Base-by-base conservation (phyloP, 2,888 invertebrate species). In the Pediacus dermestoides region DNA sequence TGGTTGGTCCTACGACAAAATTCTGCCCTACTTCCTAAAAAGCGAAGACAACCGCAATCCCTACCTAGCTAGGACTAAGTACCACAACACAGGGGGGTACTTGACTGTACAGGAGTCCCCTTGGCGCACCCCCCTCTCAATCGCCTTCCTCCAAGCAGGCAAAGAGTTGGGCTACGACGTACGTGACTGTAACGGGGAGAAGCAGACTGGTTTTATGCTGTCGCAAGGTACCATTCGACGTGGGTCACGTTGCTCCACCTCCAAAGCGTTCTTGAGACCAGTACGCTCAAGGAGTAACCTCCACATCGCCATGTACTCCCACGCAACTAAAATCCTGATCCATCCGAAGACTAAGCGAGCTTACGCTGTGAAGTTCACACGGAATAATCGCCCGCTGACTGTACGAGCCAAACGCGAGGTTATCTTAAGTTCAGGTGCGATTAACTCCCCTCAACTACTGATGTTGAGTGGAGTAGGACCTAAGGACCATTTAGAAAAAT, bases 401-500 rank as follows among this genome's bases (percentile, higher is more conserved):
- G 83, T 86, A 0, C 73, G 80, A 44, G 89, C 88, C 0, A 78
- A 82, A 42, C 77, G 85, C 34, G 91, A 91, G 66, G 80, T 95
- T 0, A 78, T 95, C 4, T 72, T 91, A 53, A 86, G 89, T 2
- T 88, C 92, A 0, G 95, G 95, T 1, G 81, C 94, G 1, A 79
- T 96, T 21, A 85, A 88, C 34, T 82, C 88, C 2, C 93, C 95
- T 0, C 92, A 95, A 56, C 61, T 96, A 11, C 74, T 96, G 48
- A 90, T 94, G 91, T 64, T 95, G 4, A 91, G 90, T 35, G 95
- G 95, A 0, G 78, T 93, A 12, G 90, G 90, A 0, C 89, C 88
- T 0, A 76, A 76, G 2, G 84, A 86, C 8, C 88, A 90, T 60
- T 69, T 90, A 2, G 70, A 75, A 38, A 77, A 82, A 39, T 76